Base-by-base conservation (phyloP, 2,888 invertebrate species). In the Trissolcus japonicus region DNA sequence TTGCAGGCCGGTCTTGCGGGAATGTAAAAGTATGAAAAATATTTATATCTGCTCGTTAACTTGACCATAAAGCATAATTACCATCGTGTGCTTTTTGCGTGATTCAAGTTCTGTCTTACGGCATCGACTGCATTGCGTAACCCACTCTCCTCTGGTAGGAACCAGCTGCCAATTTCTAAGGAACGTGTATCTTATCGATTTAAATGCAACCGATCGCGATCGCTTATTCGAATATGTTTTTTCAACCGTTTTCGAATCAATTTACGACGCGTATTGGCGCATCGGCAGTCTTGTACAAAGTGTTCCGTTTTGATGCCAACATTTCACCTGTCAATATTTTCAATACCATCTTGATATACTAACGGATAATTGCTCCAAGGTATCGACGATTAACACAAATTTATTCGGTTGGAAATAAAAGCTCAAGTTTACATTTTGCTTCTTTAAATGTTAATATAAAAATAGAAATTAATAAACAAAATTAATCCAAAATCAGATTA, bases 21-120 rank as follows among this genome's bases (percentile, higher is more conserved):
- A 78, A 78, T 69, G 69, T 78, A 69, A 78, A 62, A 78, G 78
- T 73, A 78, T 73, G 78, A 78, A 78, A 78, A 74, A 74, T 78
- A 78, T 78, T 65, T 69, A 74, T 68, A 72, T 77, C 67, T 25
- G 60, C 65, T 78, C 69, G 56, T 78, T 78, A 78, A 73, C 56
- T 66, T 43, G 65, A 13, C 56, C 69, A 69, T 78, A 65, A 73
- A 78, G 73, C 69, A 74, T 78, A 78, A 74, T 78, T 78, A 69
- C 66, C 65, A 78, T 68, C 48, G 65, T 41, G 6, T 17, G 13
- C 55, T 78, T 78, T 78, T 74, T 73, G 77, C 56, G 57, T 46
- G 53, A 48, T 51, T 53, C 65, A 50, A 35, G 57, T 61, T 60
- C 50, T 55, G 69, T 69, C 69, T 43, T 74, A 66, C 53, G 74